A percentile compares a stretch with the other conserved stretches of the same genome.
These are phyloP conservation scores for Drosophila aldrichi DNA, from an alignment of 2,888 invertebrate species.

Conservation along the genomic window DNA sequence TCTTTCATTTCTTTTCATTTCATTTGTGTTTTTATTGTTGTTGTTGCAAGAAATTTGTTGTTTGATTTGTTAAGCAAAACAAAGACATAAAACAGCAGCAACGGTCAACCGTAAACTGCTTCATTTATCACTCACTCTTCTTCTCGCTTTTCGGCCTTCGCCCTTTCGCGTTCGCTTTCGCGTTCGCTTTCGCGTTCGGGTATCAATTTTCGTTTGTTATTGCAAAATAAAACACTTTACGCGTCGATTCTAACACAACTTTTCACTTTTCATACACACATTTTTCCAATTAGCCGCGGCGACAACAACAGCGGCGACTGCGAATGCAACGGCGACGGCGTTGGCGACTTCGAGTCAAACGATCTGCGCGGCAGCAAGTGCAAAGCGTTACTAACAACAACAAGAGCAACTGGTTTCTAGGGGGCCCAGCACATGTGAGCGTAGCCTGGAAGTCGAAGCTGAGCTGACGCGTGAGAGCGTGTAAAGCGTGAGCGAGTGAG, in stretches of 20 bases:
- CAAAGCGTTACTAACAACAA: conserved; percentile 73
- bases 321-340: conserved; percentile 11
- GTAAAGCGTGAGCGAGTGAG: not conserved
- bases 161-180: not conserved
- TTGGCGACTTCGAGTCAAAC: conserved; percentile 28
- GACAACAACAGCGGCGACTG: not conserved
- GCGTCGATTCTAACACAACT: conserved; percentile 49
- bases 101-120: conserved; percentile 12
- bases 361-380: conserved; percentile 67
- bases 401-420: conserved; percentile 70
- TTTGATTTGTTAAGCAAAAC: conserved; percentile 64
- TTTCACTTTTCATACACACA: conserved; percentile 69
- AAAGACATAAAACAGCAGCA: conserved; percentile 24
- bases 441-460: conserved; percentile 52
- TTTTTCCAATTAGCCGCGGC: conserved; percentile 54
- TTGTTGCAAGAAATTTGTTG: conserved; percentile 39
- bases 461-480: conserved; percentile 12
- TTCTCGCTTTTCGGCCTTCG: not conserved
- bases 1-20: conserved; percentile 17
- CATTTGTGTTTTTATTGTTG: not conserved
- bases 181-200: not conserved
- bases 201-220: conserved; percentile 22
- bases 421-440: conserved; percentile 21
- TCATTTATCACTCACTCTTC: not conserved
- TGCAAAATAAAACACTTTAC: conserved; percentile 6